Evolutionary conservation across 2,888 invertebrate species (phyloP).

Genomic region (Philereme transversata): DNA sequence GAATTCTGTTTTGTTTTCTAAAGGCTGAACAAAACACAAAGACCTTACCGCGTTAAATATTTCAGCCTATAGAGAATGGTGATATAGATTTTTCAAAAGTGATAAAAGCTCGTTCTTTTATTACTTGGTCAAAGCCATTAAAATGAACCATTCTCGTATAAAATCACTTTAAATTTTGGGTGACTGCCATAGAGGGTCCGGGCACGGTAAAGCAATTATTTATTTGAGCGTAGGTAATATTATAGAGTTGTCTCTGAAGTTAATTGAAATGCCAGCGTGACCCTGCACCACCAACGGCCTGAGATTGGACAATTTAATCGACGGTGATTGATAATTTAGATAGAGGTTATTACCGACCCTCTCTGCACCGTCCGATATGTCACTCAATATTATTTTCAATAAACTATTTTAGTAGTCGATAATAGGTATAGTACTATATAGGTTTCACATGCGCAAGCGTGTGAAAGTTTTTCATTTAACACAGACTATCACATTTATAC

Average conservation of each 20-base stretch:
- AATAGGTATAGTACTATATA: neutral
- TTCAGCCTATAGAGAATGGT: constrained; percentile 5
- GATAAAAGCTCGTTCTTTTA: constrained; percentile 14
- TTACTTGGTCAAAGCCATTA: constrained; percentile 23
- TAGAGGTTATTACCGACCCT: constrained; percentile 54
- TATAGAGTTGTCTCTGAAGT: constrained; percentile 51
- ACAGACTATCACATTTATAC: constrained; percentile 3
- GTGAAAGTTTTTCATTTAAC: constrained; percentile 1
- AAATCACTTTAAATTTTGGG: constrained; percentile 31
- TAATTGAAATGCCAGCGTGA: constrained; percentile 66
- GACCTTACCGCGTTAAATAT: neutral
- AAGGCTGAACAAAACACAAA: no score
- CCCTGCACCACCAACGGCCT: constrained; percentile 49
- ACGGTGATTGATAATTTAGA: constrained; percentile 69
- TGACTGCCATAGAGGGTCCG: constrained; percentile 30
- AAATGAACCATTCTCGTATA: constrained; percentile 26
- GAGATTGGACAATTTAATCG: constrained; percentile 67
- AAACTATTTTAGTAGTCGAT: constrained; percentile 16
- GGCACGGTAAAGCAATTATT: constrained; percentile 42
- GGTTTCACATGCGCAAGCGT: neutral
- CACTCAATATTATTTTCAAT: constrained; percentile 35
- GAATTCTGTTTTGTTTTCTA: no score
- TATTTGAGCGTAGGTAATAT: constrained; percentile 43
- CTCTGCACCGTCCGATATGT: constrained; percentile 36
- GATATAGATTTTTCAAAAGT: constrained; percentile 5